Evolutionary conservation across 2,888 invertebrate genomes (phyloP).

Genomic region (Noctua fimbriata): DNA sequence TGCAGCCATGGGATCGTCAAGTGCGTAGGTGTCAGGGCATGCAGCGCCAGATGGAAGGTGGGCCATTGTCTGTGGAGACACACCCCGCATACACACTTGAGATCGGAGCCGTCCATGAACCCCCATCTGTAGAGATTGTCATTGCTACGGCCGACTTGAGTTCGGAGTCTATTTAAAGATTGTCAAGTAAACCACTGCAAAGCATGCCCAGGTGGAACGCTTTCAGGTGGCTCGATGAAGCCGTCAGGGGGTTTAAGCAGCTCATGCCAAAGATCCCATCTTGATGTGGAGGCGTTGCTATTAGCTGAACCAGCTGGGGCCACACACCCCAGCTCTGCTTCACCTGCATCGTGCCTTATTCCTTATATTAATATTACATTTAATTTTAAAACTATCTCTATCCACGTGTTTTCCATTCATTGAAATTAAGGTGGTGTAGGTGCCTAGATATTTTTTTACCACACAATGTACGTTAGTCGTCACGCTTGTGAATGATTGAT

Average conservation of each 20-base stretch:
- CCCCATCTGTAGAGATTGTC: no score
- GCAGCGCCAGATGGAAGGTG: no score
- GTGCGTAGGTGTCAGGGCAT: no score
- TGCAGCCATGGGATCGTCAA: no score
- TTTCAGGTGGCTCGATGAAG: neutral
- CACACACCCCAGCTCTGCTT: neutral
- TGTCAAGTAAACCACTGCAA: no score
- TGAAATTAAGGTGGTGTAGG: neutral
- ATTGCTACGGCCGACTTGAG: no score
- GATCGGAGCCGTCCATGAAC: no score
- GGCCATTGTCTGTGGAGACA: no score
- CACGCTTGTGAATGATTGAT: conserved; percentile 23
- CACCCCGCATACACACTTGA: no score
- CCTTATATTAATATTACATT: neutral
- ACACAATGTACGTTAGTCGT: neutral
- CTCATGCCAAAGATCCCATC: neutral
- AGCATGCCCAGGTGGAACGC: no score
- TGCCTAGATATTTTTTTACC: neutral
- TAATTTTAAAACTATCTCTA: neutral
- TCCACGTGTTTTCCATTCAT: neutral
- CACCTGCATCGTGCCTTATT: neutral
- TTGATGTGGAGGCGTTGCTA: neutral
- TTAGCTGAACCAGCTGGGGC: neutral
- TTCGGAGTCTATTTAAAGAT: no score
- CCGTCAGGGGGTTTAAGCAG: no score